Evolutionary conservation across 1,140 invertebrate genomes (phyloP), one percentile per base, ranked within the genome.

Genomic region (Dysdera silvatica): DNA sequence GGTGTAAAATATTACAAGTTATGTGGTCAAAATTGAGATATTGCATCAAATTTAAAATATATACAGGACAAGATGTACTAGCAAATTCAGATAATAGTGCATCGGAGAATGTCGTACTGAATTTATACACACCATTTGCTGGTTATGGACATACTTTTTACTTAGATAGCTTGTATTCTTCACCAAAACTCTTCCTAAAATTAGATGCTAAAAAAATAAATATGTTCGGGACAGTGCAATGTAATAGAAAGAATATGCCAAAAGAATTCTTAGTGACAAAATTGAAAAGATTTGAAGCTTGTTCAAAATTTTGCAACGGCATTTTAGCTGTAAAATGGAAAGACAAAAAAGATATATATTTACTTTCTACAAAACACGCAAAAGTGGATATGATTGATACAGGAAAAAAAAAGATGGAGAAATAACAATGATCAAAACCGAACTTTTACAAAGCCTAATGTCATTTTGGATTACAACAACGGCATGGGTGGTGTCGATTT

Each of bases 321-420:
- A 45, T 45, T 45, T 45, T 45, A 45, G 41, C 41, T 45, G 41
- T n/a, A 45, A 45, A 45, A 20, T 45, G n/a, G 41, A 45, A 45
- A 20, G 41, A 45, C 41, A 45, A 45, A 18, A 45, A 45, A 18
- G 41, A 45, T 45, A 45, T 45, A 45, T 45, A 45, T 45, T 6
- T 45, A 45, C 23, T 45, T 6, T 45, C 41, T 20, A 8, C 41
- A n/a, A 45, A 6, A 18, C 41, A 45, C 23, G 23, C 16, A 8
- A 45, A 45, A 8, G 6, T 45, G 6, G 41, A 45, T 6, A 45
- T 45, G 41, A 45, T 45, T 16, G n/a, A 45, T 5, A 20, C 23
- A n/a, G 41, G 41, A 45, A 18, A 45, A 45, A 20, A 45, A 45
- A 18, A 45, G 41, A 45, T 45, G 41, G 41, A 18, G n/a, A 18